Evolutionary conservation across 1,140 invertebrate genomes (phyloP).

Genomic region (Drusus annulatus): DNA sequence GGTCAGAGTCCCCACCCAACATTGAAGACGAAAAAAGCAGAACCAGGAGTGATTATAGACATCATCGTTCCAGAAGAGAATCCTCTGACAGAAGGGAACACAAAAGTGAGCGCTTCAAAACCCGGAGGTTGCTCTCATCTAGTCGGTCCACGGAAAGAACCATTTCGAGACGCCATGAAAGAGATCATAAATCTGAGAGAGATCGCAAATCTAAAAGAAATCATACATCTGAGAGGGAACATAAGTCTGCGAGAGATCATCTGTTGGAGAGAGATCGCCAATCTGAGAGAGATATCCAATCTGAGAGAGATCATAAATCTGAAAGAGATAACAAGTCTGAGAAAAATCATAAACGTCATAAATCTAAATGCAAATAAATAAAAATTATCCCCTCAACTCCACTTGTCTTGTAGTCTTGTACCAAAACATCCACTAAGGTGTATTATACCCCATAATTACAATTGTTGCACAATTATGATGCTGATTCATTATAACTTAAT

Average conservation of each 20-base stretch:
- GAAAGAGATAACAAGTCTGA: no score
- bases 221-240: no score
- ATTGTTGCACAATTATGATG: no score
- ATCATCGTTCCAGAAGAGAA: slow-evolving; percentile 17
- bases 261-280: no score
- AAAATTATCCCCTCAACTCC: no score
- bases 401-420: no score
- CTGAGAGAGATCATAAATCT: no score
- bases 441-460: no score
- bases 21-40: not conserved
- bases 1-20: slow-evolving; percentile 81
- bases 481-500: no score
- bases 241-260: not conserved
- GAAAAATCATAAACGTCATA: not conserved
- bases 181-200: not conserved
- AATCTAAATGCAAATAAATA: no score
- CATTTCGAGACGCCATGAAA: not conserved
- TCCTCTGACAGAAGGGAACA: not conserved
- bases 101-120: not conserved
- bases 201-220: not conserved
- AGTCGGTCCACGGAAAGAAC: slow-evolving; percentile 24
- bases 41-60: not conserved
- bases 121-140: not conserved
- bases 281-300: not conserved
- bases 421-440: no score